Percentiles rank a stretch among this genome's conserved stretches.
phyloP scores from a whole-genome alignment of 2,113 vertebrate species.

The Spermophilus dauricus region DNA sequence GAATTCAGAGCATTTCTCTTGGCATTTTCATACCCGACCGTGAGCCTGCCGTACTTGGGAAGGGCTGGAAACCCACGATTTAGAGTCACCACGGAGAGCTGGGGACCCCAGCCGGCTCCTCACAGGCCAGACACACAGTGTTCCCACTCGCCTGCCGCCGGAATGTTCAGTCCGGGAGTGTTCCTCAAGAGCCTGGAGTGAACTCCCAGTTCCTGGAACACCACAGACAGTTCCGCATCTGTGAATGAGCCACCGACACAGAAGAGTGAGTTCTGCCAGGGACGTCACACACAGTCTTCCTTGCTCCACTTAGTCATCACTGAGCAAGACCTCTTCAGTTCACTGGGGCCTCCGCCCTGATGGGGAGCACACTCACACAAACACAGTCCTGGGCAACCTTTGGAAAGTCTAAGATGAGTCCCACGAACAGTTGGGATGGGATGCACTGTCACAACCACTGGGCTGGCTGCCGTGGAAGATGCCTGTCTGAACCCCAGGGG shows the following conservation, averaged over 20 bases:
- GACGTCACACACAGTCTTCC: conserved; percentile 53
- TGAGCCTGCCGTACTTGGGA: conserved; percentile 18
- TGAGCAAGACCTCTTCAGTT: background rate
- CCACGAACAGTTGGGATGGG: conserved; percentile 29
- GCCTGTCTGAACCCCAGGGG: no score
- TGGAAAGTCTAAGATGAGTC: conserved; percentile 4
- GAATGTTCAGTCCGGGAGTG: conserved; percentile 78
- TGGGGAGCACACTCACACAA: background rate
- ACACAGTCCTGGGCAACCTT: background rate
- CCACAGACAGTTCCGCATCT: conserved; percentile 76
- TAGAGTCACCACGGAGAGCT: conserved; percentile 48
- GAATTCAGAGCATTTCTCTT: background rate
- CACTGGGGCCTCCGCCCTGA: background rate
- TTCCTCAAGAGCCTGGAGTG: conserved; percentile 77
- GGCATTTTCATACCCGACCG: conserved; percentile 13
- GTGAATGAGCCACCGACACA: conserved; percentile 67
- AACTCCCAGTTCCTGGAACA: conserved; percentile 82
- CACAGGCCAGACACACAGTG: conserved; percentile 70
- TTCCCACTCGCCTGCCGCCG: conserved; percentile 64
- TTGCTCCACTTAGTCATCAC: conserved; percentile 54
- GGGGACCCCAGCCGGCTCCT: conserved; percentile 71
- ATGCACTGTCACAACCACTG: background rate
- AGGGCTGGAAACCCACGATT: conserved; percentile 46
- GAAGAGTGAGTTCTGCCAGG: conserved; percentile 71
- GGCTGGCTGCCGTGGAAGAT: rapidly evolving